These are phyloP conservation scores for Epistrophella euchroma DNA, from an alignment of 2,888 invertebrate species.

Conservation along the genomic window DNA sequence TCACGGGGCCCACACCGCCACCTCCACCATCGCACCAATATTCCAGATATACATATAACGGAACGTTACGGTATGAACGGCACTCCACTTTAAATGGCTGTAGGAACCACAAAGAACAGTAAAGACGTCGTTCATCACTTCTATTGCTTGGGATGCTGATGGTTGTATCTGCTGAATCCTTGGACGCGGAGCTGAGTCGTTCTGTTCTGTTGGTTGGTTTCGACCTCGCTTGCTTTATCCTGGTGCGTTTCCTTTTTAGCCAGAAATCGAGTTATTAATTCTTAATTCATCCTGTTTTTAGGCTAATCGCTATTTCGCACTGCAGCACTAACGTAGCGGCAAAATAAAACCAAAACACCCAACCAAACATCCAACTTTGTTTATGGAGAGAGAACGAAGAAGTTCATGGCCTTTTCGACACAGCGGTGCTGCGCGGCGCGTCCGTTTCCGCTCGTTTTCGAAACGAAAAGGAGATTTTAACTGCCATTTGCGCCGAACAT, in stretches of 20 bases:
- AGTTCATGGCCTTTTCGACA: slow-evolving; percentile 56
- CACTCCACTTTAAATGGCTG: slow-evolving; percentile 22
- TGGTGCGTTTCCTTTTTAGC: slow-evolving; percentile 48
- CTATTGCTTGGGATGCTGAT: slow-evolving; percentile 29
- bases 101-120: slow-evolving; percentile 27
- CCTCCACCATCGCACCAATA: background rate
- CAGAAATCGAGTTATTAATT: slow-evolving; percentile 75
- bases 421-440: too few species aligned
- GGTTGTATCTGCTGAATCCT: slow-evolving; percentile 14
- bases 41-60: background rate
- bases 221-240: slow-evolving; percentile 21
- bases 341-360: slow-evolving; percentile 29
- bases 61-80: too few species aligned
- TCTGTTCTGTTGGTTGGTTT: slow-evolving; percentile 10
- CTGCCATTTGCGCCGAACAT: slow-evolving; percentile 19
- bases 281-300: slow-evolving; percentile 74
- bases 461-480: slow-evolving; percentile 51
- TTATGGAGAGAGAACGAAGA: background rate
- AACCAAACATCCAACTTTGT: background rate
- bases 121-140: slow-evolving; percentile 50
- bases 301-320: slow-evolving; percentile 66
- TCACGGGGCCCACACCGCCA: background rate
- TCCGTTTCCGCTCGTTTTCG: slow-evolving; percentile 27
- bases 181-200: background rate
- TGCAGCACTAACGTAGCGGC: slow-evolving; percentile 43